phyloP scores from a whole-genome alignment of 2,113 vertebrate genomes.

The Capra hircus region DNA sequence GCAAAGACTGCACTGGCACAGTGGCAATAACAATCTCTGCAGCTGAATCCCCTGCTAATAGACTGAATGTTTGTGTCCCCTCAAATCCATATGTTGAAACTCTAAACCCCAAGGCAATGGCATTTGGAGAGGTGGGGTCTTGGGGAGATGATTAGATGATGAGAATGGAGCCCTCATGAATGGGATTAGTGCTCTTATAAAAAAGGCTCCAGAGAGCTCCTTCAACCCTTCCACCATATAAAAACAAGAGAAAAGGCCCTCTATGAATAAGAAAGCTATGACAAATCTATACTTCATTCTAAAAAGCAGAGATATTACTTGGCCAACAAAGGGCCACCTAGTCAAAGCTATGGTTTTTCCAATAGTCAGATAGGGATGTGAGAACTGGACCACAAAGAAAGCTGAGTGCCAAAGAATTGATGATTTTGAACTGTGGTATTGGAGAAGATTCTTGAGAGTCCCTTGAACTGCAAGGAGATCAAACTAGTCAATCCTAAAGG shows the following conservation, averaged over 20 bases:
- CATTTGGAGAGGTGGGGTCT: neutral
- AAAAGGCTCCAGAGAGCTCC: neutral
- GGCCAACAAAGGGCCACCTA: neutral
- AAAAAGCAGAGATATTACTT: neutral
- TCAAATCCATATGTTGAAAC: neutral
- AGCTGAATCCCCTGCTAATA: neutral
- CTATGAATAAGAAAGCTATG: neutral
- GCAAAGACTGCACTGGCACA: fast-evolving
- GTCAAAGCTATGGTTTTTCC: neutral
- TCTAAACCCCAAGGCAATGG: neutral
- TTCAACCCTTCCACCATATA: no score
- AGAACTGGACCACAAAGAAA: neutral
- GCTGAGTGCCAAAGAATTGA: neutral
- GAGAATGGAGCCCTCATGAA: neutral
- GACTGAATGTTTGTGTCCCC: neutral
- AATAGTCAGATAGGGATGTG: neutral
- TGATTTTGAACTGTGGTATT: neutral
- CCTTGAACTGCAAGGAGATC: neutral
- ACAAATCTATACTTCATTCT: neutral
- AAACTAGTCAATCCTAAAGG: neutral
- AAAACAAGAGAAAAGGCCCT: neutral
- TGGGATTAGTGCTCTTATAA: neutral
- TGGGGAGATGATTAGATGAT: neutral
- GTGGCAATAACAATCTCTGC: no score
- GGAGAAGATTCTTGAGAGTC: neutral